A percentile compares a stretch with the other conserved stretches of the same genome.
Evolutionary conservation across 64 coral and sea anemone genomes (phyloP).

Genomic region (Dendronephthya gigantea): DNA sequence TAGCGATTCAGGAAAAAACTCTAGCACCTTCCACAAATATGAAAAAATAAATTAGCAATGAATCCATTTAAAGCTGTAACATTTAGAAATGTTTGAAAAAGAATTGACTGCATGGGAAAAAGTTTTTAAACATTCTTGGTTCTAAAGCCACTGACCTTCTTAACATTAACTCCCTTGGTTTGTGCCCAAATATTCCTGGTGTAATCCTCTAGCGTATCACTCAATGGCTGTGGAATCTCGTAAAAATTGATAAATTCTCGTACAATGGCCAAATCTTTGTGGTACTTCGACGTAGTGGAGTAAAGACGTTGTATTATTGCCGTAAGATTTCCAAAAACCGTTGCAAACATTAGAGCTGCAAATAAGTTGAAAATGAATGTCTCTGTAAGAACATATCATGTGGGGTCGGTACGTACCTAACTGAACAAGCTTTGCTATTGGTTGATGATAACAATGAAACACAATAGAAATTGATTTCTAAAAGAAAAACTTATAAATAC

Average conservation of each 20-base stretch:
- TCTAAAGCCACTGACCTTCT: slow-evolving; percentile 39
- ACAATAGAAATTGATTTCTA: no score
- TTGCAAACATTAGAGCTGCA: slow-evolving; percentile 82
- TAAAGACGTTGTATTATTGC: slow-evolving; percentile 87
- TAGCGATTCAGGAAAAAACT: not conserved
- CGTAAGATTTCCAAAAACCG: slow-evolving; percentile 95
- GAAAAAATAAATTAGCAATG: not conserved
- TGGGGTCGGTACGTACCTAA: not conserved
- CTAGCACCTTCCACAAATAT: no score
- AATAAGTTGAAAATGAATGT: not conserved
- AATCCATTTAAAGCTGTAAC: not conserved
- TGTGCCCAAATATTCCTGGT: slow-evolving; percentile 51
- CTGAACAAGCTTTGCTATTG: no score
- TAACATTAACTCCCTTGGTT: slow-evolving; percentile 53
- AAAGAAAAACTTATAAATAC: no score
- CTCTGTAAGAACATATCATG: not conserved
- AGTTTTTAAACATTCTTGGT: not conserved
- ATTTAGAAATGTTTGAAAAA: not conserved
- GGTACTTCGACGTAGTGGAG: slow-evolving; percentile 52
- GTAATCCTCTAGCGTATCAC: slow-evolving; percentile 65
- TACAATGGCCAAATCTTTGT: slow-evolving; percentile 44
- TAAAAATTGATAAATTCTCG: slow-evolving; percentile 73
- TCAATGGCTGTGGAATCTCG: slow-evolving; percentile 68
- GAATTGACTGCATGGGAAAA: not conserved
- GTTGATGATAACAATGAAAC: no score